Percentiles rank a stretch among this genome's conserved stretches.
Evolutionary conservation across 2,113 vertebrate species (phyloP).

Genomic region (Haliaeetus leucogaster): DNA sequence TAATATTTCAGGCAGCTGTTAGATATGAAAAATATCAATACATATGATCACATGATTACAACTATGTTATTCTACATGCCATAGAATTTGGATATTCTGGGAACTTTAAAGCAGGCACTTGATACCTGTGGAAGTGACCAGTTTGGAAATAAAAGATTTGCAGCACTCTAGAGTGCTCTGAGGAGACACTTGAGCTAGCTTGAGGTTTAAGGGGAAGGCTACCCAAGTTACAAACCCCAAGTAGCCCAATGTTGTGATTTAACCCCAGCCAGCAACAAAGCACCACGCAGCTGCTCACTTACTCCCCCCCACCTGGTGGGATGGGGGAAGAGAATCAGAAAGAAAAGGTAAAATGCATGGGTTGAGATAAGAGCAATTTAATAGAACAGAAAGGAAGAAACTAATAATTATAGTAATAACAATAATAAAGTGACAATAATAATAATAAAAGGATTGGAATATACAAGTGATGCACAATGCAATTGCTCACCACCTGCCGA

Average conservation of each 20-base stretch:
- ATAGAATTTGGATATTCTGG: background rate
- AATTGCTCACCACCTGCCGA: too few relatives aligned
- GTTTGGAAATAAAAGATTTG: background rate
- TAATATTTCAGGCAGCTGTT: background rate
- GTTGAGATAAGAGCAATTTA: too few relatives aligned
- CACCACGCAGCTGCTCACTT: too few relatives aligned
- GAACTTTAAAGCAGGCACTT: background rate
- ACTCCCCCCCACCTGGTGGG: too few relatives aligned
- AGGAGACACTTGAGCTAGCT: background rate
- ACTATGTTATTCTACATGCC: background rate
- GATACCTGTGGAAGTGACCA: background rate
- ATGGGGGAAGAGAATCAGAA: too few relatives aligned
- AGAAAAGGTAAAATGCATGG: too few relatives aligned
- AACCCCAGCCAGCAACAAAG: too few relatives aligned
- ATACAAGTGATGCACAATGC: too few relatives aligned
- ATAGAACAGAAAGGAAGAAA: too few relatives aligned
- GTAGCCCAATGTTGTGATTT: background rate
- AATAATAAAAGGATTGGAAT: too few relatives aligned
- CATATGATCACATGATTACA: background rate
- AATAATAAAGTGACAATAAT: too few relatives aligned
- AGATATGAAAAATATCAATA: background rate
- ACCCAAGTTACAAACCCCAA: background rate
- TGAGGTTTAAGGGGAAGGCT: background rate
- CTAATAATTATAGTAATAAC: too few relatives aligned
- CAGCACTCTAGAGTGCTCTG: background rate